Evolutionary conservation across 2,888 invertebrate genomes (phyloP), one percentile per base, ranked within the genome.

Genomic region (Creontiades dilutus): DNA sequence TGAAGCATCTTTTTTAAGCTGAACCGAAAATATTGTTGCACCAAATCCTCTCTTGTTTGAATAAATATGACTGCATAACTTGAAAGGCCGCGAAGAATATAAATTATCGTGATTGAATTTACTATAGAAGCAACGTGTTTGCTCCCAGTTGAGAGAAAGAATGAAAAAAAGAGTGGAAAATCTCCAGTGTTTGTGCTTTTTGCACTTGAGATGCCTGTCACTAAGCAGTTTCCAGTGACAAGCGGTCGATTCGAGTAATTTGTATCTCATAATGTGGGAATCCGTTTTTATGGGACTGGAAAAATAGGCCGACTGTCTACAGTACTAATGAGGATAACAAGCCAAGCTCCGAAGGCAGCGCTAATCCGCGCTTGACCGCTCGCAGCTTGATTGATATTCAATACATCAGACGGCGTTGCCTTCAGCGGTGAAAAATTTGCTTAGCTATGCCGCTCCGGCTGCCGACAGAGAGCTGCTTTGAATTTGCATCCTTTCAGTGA

Each of bases 371-470:
- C 76, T 76, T 76, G 76, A 76, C 76, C 76, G 46, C 76, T 76
- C 76, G 76, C 76, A 27, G 27, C 76, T 76, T 76, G 76, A 76
- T 76, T 76, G 76, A 76, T 76, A 76, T 76, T 76, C 76, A 76
- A 76, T 76, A 76, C 76, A 28, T 46, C 76, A 76, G 76, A 7
- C 27, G 27, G 76, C 76, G 46, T 46, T 76, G 76, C 76, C 76
- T 76, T 76, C 76, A 76, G 76, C 76, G 76, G 76, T 76, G 76
- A 76, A 76, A 76, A 76, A 76, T 76, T 76, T 76, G 76, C 76
- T 46, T 76, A 76, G 76, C 76, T 28, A 76, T 76, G 76, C 76
- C 76, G 76, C 76, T 13, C 2, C 76, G 76, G 76, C 76, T 76
- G 76, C 76, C 76, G 76, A 76, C 76, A 76, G 76, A 76, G 76